A percentile compares a stretch with the other conserved stretches of the same genome.
These are phyloP conservation scores for Pelusios castaneus DNA, from an alignment of 2,113 vertebrate species.

Conservation along the genomic window DNA sequence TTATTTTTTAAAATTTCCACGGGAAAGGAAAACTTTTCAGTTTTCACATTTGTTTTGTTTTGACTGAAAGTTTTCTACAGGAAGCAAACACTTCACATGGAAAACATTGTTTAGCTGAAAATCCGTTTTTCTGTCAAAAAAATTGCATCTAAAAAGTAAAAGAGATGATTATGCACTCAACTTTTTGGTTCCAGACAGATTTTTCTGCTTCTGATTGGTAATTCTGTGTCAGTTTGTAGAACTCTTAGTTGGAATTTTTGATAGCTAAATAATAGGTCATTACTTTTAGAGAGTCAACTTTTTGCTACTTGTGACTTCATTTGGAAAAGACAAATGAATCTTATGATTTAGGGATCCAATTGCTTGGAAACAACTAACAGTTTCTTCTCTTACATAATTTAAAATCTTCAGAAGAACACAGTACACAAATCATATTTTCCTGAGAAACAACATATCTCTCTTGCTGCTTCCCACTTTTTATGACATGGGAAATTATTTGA, in stretches of 20 bases:
- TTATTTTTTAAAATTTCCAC: background rate
- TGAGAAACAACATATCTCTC: slow-evolving; percentile 41
- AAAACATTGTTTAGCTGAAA: background rate
- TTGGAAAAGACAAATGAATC: slow-evolving; percentile 38
- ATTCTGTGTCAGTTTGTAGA: slow-evolving; percentile 50
- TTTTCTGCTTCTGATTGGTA: slow-evolving; percentile 49
- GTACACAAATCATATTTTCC: slow-evolving; percentile 21
- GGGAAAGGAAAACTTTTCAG: background rate
- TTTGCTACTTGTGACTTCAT: slow-evolving; percentile 24
- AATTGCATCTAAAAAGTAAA: background rate
- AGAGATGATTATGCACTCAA: background rate
- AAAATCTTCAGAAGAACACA: slow-evolving; percentile 43
- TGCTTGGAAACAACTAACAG: background rate
- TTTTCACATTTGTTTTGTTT: background rate
- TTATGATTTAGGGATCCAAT: slow-evolving; percentile 27
- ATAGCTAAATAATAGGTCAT: slow-evolving; percentile 68
- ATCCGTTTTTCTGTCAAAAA: background rate
- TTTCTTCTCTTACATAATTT: slow-evolving; percentile 4
- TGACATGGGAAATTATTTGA: slow-evolving; percentile 61
- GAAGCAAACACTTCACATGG: background rate
- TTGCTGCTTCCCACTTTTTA: slow-evolving; percentile 43
- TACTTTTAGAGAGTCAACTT: slow-evolving; percentile 64
- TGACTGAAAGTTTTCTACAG: background rate
- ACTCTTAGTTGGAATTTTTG: slow-evolving; percentile 55
- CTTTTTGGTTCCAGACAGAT: background rate